Conservation (phyloP, 2,797 vertebrate species). For the Sebastes taczanowskii region DNA sequence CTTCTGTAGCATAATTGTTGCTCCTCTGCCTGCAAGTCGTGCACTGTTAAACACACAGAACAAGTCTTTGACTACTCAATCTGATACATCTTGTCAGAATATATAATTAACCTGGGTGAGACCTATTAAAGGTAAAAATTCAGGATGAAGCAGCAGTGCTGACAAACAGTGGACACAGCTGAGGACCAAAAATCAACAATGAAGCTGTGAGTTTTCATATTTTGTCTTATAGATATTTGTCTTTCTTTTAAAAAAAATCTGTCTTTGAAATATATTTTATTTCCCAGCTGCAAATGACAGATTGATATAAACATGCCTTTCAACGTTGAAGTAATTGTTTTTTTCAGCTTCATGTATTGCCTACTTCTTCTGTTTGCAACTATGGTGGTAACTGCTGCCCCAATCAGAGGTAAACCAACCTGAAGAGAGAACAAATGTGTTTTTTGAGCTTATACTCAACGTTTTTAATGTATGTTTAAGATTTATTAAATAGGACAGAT, state of each 20-base stretch:
- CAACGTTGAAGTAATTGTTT: not conserved
- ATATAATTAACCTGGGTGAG: constrained; percentile 62
- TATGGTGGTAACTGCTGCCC: constrained; percentile 52
- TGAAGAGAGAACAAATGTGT: not conserved
- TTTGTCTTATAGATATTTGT: not conserved
- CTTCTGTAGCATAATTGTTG: constrained; percentile 20
- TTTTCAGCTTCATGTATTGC: constrained; percentile 56
- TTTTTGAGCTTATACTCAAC: not conserved
- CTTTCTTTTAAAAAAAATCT: not conserved
- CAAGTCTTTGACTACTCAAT: constrained; percentile 38
- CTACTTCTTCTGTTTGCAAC: constrained; percentile 51
- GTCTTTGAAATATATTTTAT: not conserved
- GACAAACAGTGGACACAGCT: not conserved
- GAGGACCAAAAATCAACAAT: constrained; percentile 53
- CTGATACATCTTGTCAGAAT: constrained; percentile 28
- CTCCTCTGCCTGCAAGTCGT: constrained; percentile 9
- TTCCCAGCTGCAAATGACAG: not conserved
- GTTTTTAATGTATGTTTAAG: not conserved
- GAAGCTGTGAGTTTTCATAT: constrained; percentile 70
- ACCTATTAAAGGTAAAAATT: constrained; percentile 19
- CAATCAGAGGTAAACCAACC: constrained; percentile 68
- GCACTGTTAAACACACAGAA: constrained; percentile 48
- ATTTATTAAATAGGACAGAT: not conserved
- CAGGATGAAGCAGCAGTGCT: constrained; percentile 9
- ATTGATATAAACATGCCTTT: not conserved